phyloP scores from a whole-genome alignment of 1,140 invertebrate genomes.

The Littorina saxatilis region DNA sequence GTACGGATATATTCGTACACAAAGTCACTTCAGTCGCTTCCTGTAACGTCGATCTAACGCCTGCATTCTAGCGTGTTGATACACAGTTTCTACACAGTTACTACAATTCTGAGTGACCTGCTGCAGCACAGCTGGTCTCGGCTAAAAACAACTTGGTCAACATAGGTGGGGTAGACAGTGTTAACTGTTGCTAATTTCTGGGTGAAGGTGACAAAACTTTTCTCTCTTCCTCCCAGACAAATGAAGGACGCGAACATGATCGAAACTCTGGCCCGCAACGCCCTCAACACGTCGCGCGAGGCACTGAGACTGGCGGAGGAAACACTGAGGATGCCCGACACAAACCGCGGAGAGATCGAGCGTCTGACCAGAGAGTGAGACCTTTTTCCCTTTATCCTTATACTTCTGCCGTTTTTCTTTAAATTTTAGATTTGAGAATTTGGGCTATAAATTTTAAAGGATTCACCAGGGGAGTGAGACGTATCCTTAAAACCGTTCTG shows the following conservation, averaged over 20 bases:
- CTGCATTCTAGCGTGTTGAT: too few relatives aligned
- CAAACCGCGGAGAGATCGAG: constrained; percentile 76
- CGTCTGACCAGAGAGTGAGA: constrained; percentile 66
- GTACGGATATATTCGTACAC: too few relatives aligned
- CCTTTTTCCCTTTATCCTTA: background rate
- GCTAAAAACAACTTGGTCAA: too few relatives aligned
- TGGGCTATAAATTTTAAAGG: background rate
- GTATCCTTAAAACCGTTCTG: too few relatives aligned
- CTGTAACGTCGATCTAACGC: too few relatives aligned
- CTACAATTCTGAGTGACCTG: too few relatives aligned
- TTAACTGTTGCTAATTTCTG: too few relatives aligned
- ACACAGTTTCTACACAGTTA: too few relatives aligned
- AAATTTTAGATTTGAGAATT: background rate
- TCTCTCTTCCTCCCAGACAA: constrained; percentile 76
- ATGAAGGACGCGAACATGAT: constrained; percentile 87
- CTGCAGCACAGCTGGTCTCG: too few relatives aligned
- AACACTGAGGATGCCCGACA: constrained; percentile 87
- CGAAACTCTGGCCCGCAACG: constrained; percentile 85
- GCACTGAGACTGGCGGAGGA: constrained; percentile 89
- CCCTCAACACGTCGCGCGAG: constrained; percentile 87
- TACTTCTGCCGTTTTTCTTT: background rate
- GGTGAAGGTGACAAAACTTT: too few relatives aligned
- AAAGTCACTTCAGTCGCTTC: too few relatives aligned
- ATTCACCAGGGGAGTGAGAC: background rate
- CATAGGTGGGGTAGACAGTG: too few relatives aligned